Evolutionary conservation across 2,797 vertebrate genomes (phyloP), one percentile per base, ranked within the genome.

Genomic region (Syngnathus rostellatus): DNA sequence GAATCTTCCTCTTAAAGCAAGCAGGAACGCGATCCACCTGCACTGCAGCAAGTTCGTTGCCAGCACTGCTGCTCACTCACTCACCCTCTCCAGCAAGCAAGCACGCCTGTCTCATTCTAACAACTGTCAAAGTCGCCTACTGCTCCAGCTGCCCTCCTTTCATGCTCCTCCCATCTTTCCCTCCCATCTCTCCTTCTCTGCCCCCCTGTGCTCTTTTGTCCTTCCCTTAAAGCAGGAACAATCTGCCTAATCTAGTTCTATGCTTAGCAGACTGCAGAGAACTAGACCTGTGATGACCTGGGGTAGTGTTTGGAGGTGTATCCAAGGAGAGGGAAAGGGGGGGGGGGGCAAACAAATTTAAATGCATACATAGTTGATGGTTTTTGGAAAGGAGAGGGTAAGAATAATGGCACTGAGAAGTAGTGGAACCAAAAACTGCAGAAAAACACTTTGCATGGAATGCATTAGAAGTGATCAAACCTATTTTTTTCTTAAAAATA

Each of bases 11-110:
- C 68, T 64, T 69, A 23, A 65, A 40, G 21, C 67, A 74, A 40
- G 21, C 69, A 74, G 53, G 62, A 70, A 66, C 66, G 72, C 10
- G 81, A 83, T 86, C 82, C 86, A 87, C 86, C 85, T 86, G 85
- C 86, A 83, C 76, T 85, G 83, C 83, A 85, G 82, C 48, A 72
- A 81, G 64, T 76, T 70, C 73, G 71, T 73, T 57, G 69, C 58
- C 65, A 41, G 53, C 10, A 21, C 61, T 64, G 68, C 74, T 54
- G 31, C 19, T 6, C 9, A n/a, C 58, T 9, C 57, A 38, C 37
- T 8, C 37, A 39, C 72, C 65, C 57, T 59, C 37, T 17, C 37
- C 39, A 31, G 31, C 31, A 31, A 31, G 31, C 73, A 61, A 82
- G 70, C 84, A 84, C 74, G 74, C 82, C 82, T 82, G 73, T 82